Conservation (phyloP, 2,797 vertebrate species). For the Acropternis orthonyx region DNA sequence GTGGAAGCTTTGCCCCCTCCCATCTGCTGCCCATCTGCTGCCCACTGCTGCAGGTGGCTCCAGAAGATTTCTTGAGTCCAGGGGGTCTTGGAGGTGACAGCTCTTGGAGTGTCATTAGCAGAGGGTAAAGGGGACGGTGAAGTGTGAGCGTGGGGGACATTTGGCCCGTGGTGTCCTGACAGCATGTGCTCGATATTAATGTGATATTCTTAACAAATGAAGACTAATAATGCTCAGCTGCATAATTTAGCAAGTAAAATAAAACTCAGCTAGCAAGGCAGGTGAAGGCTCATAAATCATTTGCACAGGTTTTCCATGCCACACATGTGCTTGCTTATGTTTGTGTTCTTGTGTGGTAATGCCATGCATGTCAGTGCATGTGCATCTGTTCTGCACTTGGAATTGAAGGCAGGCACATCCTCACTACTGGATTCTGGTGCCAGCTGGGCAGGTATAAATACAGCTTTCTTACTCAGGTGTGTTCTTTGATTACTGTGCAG, state of each 20-base stretch:
- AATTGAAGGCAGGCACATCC: not conserved
- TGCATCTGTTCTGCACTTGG: not conserved
- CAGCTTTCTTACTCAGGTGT: not conserved
- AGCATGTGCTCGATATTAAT: not conserved
- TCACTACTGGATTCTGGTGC: not conserved
- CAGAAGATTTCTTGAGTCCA: not conserved
- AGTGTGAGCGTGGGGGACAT: not conserved
- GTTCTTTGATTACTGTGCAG: not conserved
- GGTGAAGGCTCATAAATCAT: not conserved
- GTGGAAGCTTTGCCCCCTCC: not conserved
- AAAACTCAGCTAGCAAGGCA: not conserved
- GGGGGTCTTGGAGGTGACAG: not conserved
- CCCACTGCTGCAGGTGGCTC: not conserved
- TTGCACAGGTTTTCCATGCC: not conserved
- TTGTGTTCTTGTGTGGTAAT: not conserved
- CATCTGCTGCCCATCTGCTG: not conserved
- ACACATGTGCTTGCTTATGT: not conserved
- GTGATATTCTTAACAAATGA: not conserved
- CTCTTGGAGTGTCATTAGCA: not conserved
- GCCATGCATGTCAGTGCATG: not conserved
- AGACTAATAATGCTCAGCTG: not conserved
- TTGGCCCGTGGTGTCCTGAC: not conserved
- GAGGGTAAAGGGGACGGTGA: not conserved
- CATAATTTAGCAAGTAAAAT: conserved; percentile 7
- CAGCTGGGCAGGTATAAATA: not conserved